Evolutionary conservation across 2,888 invertebrate genomes (phyloP), one percentile per base, ranked within the genome.

Genomic region (Cantharis rufa): DNA sequence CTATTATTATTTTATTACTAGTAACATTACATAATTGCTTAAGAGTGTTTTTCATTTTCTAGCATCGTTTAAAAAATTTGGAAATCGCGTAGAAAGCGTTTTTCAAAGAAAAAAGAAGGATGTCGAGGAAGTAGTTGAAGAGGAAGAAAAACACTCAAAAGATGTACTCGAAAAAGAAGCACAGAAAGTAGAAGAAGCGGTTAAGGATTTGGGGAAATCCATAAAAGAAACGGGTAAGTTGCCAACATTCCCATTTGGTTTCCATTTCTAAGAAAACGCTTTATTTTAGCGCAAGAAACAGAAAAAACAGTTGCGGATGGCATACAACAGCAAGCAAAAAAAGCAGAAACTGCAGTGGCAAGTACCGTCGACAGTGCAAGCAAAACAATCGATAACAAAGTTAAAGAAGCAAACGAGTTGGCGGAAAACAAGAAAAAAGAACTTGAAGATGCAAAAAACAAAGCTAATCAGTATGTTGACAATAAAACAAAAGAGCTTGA

Each of bases 31-130:
- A 24, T 24, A 24, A 5, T n/a, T 18, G 13, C 4, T 15, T 15
- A 62, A 7, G 2, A 15, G 2, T 15, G 11, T 63, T 64, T 13
- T 21, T 21, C 7, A 24, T 9, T 24, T 69, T 69, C 62, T 87
- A 93, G 92, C 92, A 81, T 93, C 93, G 79, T 89, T 94, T 88
- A 92, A 92, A 88, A 93, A 90, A 89, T 90, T 94, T 85, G 93
- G 94, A 78, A 92, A 92, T 87, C 92, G 93, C 88, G 93, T 94
- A 18, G 92, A 92, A 79, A 92, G 92, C 72, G 89, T 94, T 80
- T 93, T 94, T 87, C 91, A 92, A 75, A 90, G 90, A 82, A 94
- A 93, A 89, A 94, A 94, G 90, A 93, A 92, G 85, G 94, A 94
- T 84, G 92, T 90, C 0, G 92, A 91, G 79, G 91, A 92, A 83